phyloP scores from a whole-genome alignment of 2,888 invertebrate species.

The Erannis defoliaria region DNA sequence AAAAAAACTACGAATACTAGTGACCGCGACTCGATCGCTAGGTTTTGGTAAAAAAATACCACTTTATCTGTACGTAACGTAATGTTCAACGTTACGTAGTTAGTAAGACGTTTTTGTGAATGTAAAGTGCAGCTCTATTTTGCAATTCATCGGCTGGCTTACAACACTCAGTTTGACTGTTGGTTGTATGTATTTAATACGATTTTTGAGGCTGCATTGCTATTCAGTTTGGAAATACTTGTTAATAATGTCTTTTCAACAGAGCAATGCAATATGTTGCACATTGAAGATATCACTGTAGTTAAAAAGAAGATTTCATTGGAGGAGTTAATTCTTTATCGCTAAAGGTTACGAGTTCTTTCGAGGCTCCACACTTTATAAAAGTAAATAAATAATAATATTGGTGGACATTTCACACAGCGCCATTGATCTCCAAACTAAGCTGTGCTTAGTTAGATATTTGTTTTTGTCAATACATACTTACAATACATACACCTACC shows the following conservation, averaged over 20 bases:
- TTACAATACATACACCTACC: too few species aligned
- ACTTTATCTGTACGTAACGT: background rate
- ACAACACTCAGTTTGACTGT: background rate
- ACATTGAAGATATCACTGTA: background rate
- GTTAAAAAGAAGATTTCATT: background rate
- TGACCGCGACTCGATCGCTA: background rate
- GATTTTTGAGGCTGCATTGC: background rate
- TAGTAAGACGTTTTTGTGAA: background rate
- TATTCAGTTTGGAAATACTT: slow-evolving; percentile 7
- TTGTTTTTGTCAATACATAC: too few species aligned
- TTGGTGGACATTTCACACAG: too few species aligned
- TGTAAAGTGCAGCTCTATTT: background rate
- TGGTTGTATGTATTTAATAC: background rate
- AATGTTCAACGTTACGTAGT: background rate
- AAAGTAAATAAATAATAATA: too few species aligned
- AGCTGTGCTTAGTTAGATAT: too few species aligned
- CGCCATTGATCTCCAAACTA: too few species aligned
- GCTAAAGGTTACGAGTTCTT: too few species aligned
- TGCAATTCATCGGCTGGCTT: slow-evolving; percentile 4
- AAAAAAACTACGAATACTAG: too few species aligned
- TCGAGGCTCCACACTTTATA: too few species aligned
- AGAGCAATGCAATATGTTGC: background rate
- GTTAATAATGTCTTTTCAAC: background rate
- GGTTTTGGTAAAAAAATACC: background rate
- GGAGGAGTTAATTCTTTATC: too few species aligned